phyloP scores from a whole-genome alignment of 1,140 invertebrate genomes.

The Sipha flava region DNA sequence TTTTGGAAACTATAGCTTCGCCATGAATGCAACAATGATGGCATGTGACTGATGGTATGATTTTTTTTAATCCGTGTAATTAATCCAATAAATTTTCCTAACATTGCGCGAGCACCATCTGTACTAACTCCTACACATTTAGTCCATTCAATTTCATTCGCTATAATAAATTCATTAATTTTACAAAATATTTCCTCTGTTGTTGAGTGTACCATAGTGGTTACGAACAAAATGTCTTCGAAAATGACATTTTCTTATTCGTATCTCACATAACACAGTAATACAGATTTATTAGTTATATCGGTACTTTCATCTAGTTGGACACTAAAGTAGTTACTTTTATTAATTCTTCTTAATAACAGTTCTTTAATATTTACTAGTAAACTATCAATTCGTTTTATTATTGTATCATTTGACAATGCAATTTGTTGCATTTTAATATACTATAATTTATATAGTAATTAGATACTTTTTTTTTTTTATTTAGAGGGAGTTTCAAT shows the following conservation, averaged over 20 bases:
- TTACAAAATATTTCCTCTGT: slow-evolving; percentile 38
- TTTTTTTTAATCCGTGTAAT: not conserved
- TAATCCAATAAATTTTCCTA: not conserved
- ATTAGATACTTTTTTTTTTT: too few relatives aligned
- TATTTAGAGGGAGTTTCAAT: too few relatives aligned
- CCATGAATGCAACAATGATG: too few relatives aligned
- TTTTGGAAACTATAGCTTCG: not conserved
- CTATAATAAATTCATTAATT: too few relatives aligned
- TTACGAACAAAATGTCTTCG: slow-evolving; percentile 38
- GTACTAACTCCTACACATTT: too few relatives aligned
- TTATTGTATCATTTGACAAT: too few relatives aligned
- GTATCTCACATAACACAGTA: slow-evolving; percentile 13
- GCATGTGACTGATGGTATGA: not conserved
- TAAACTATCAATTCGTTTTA: slow-evolving; percentile 39
- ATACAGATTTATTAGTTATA: too few relatives aligned
- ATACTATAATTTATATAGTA: too few relatives aligned
- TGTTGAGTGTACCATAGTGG: slow-evolving; percentile 37
- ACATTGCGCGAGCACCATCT: too few relatives aligned
- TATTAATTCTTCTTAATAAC: too few relatives aligned
- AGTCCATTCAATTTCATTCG: slow-evolving; percentile 7
- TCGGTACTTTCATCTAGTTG: too few relatives aligned
- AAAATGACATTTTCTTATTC: slow-evolving; percentile 38
- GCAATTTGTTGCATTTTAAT: too few relatives aligned
- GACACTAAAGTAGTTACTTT: slow-evolving; percentile 37
- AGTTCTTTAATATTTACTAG: slow-evolving; percentile 37